Percentiles rank a stretch among this genome's conserved stretches.
phyloP scores from a whole-genome alignment of 23 tunicate species.

The Clavelina lepadiformis region DNA sequence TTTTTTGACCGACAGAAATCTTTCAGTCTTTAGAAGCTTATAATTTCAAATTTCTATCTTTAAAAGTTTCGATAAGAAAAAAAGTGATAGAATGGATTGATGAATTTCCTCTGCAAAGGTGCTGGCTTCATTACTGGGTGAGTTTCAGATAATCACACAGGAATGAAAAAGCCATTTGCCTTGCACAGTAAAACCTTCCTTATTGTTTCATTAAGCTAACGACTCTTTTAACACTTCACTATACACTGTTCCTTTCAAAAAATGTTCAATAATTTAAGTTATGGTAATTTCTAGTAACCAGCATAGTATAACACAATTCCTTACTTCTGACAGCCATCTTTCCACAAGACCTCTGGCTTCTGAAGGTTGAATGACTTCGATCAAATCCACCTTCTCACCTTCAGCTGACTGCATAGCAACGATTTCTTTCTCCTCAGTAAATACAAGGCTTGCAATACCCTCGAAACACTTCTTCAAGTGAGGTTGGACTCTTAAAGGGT shows the following conservation, averaged over 20 bases:
- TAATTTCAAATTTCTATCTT: too few relatives aligned
- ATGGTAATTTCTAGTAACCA: too few relatives aligned
- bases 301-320: too few relatives aligned
- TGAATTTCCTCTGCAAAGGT: too few relatives aligned
- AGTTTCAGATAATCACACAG: conserved; percentile 43
- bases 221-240: too few relatives aligned
- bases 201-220: too few relatives aligned
- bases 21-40: too few relatives aligned
- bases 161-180: conserved; percentile 65
- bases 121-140: conserved; percentile 57
- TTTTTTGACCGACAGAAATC: neutral
- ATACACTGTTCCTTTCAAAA: too few relatives aligned
- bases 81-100: too few relatives aligned
- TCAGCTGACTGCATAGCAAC: conserved; percentile 93
- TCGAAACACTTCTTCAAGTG: conserved; percentile 90
- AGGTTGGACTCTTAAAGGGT: conserved; percentile 85
- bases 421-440: conserved; percentile 63
- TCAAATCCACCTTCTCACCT: conserved; percentile 63
- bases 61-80: too few relatives aligned
- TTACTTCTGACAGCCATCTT: conserved; percentile 78
- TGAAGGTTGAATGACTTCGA: conserved; percentile 36
- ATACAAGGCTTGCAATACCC: conserved; percentile 73
- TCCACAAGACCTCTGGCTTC: conserved; percentile 85
- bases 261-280: too few relatives aligned
- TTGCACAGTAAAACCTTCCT: conserved; percentile 1